Evolutionary conservation across 2,888 invertebrate genomes (phyloP).

Genomic region (Drosophila neotestacea): DNA sequence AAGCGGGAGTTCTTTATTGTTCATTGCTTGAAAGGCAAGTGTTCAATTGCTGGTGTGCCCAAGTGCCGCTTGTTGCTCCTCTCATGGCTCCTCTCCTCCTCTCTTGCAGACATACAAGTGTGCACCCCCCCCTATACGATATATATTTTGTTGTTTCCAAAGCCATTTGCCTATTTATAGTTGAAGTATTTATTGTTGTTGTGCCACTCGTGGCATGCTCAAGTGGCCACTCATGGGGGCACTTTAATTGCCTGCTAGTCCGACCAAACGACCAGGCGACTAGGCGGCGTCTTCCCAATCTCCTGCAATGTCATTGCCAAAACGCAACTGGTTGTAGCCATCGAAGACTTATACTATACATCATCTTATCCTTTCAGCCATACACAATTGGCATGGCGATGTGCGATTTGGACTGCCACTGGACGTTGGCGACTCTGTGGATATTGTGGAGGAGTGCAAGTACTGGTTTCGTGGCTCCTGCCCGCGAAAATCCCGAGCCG

Average conservation of each 20-base stretch:
- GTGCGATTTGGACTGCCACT: slow-evolving; percentile 92
- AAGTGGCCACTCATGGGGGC: slow-evolving; percentile 76
- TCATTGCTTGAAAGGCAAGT: slow-evolving; percentile 55
- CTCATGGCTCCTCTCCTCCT: background rate
- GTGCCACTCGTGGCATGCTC: slow-evolving; percentile 75
- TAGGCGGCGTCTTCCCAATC: slow-evolving; percentile 15
- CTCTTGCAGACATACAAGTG: slow-evolving; percentile 8
- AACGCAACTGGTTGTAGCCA: slow-evolving; percentile 62
- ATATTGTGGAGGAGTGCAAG: slow-evolving; percentile 95
- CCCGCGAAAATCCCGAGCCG: slow-evolving; percentile 89
- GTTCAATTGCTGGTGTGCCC: slow-evolving; percentile 61
- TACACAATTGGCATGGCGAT: slow-evolving; percentile 95
- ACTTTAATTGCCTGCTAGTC: slow-evolving; percentile 66
- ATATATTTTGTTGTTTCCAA: slow-evolving; percentile 61
- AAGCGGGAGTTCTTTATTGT: slow-evolving; percentile 47
- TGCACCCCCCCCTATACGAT: slow-evolving; percentile 30
- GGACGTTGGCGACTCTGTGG: slow-evolving; percentile 96
- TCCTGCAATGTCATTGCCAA: slow-evolving; percentile 69
- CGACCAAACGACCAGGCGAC: slow-evolving; percentile 9
- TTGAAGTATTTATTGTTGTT: slow-evolving; percentile 81
- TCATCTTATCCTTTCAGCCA: slow-evolving; percentile 87
- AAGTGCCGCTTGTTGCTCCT: slow-evolving; percentile 48
- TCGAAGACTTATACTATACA: slow-evolving; percentile 16
- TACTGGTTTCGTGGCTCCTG: slow-evolving; percentile 95
- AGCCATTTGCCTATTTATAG: slow-evolving; percentile 81